Conservation (phyloP, 2,888 invertebrate species). For the Bimastos eiseni region DNA sequence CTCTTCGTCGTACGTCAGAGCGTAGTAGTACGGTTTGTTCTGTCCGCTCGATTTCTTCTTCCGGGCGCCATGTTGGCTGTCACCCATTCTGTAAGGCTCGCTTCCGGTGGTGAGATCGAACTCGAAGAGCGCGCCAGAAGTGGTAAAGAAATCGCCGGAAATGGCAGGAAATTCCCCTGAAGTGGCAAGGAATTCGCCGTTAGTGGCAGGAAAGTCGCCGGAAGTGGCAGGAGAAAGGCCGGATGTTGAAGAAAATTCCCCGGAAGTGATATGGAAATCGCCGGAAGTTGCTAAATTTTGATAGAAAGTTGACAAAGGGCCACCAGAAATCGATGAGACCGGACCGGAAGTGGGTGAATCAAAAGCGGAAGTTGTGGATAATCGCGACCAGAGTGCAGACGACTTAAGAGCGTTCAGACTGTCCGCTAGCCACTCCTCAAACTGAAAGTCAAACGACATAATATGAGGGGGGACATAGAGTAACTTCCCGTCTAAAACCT, state of each 20-base stretch:
- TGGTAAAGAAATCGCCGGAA: neutral
- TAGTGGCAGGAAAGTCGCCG: too few species aligned
- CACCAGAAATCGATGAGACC: neutral
- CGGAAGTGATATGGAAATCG: too few species aligned
- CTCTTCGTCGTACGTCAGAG: slow-evolving; percentile 20
- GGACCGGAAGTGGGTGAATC: neutral
- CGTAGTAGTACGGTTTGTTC: slow-evolving; percentile 14
- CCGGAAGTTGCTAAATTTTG: neutral
- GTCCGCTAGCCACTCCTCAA: neutral
- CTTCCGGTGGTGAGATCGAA: neutral
- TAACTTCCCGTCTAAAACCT: neutral
- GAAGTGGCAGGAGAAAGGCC: too few species aligned
- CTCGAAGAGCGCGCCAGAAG: neutral
- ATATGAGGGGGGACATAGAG: neutral
- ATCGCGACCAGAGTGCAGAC: neutral
- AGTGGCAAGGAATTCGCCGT: too few species aligned
- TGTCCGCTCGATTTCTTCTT: neutral
- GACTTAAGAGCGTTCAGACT: neutral
- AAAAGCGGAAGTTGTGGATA: neutral
- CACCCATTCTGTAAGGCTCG: neutral
- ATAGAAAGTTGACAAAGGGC: neutral
- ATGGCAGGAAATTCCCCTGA: too few species aligned
- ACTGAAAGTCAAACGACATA: slow-evolving; percentile 16
- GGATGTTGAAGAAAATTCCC: too few species aligned
- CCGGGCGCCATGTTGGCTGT: neutral